Evolutionary conservation across 1,140 invertebrate species (phyloP).

Genomic region (Zaprionus tsacasi): DNA sequence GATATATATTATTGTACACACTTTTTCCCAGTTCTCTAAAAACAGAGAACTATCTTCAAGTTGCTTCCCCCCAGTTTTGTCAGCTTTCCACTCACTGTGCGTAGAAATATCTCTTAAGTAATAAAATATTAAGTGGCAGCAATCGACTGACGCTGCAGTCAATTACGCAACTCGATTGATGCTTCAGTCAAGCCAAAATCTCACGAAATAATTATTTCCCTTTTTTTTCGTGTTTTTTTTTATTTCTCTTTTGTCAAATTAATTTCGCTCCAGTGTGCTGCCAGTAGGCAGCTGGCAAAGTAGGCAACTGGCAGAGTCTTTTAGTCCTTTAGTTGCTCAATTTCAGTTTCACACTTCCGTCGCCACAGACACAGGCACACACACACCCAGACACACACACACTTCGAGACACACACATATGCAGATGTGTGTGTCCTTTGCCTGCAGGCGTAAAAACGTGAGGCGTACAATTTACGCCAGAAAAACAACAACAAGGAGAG

Average conservation of each 20-base stretch:
- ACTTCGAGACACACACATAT: conserved; percentile 27
- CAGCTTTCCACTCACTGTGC: background rate
- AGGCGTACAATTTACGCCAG: conserved; percentile 76
- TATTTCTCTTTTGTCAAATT: background rate
- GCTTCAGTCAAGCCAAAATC: background rate
- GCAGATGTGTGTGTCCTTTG: conserved; percentile 43
- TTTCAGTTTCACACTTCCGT: conserved; percentile 83
- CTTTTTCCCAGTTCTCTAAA: too few relatives aligned
- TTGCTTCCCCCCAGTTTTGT: too few relatives aligned
- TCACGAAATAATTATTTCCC: background rate
- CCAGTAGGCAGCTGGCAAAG: conserved; percentile 68
- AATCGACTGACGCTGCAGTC: background rate
- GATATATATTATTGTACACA: too few relatives aligned
- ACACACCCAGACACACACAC: conserved; percentile 34
- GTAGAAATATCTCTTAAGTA: background rate
- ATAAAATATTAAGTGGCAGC: conserved; percentile 4
- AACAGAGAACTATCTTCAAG: too few relatives aligned
- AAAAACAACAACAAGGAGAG: conserved; percentile 51
- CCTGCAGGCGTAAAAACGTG: conserved; percentile 81
- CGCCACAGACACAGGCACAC: conserved; percentile 49
- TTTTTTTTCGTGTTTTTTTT: conserved; percentile 6
- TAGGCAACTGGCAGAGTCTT: conserved; percentile 66
- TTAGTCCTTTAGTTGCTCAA: conserved; percentile 84
- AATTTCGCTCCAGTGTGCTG: conserved; percentile 26
- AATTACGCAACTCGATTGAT: background rate